Evolutionary conservation across 1,140 invertebrate genomes (phyloP).

Genomic region (Ericerus pela): DNA sequence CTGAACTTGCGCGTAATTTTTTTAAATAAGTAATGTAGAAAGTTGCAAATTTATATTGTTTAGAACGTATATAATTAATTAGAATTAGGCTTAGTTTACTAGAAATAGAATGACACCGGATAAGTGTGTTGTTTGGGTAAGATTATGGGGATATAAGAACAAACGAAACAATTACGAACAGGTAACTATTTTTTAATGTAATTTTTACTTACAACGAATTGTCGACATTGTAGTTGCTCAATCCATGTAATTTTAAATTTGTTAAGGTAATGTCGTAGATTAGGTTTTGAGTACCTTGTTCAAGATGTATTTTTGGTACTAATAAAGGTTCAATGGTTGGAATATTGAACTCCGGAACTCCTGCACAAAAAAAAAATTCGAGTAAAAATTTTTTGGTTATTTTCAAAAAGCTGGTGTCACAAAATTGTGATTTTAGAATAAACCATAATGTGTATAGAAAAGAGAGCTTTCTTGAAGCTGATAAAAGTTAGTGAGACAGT

Average conservation of each 20-base stretch:
- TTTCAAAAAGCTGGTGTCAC: slow-evolving; percentile 1
- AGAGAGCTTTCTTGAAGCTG: no score
- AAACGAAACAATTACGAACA: not conserved
- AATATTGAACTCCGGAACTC: slow-evolving; percentile 23
- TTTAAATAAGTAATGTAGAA: no score
- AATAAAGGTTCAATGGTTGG: slow-evolving; percentile 24
- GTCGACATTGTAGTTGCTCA: slow-evolving; percentile 20
- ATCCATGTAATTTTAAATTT: slow-evolving; percentile 22
- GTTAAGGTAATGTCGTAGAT: slow-evolving; percentile 24
- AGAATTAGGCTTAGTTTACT: no score
- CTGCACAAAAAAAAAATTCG: slow-evolving; percentile 17
- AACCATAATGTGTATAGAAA: not conserved
- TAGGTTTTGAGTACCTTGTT: slow-evolving; percentile 23
- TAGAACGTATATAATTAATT: no score
- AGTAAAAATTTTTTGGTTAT: not conserved
- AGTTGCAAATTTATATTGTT: no score
- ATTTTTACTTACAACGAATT: slow-evolving; percentile 21
- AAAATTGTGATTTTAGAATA: not conserved
- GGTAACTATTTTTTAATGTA: not conserved
- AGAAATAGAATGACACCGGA: not conserved
- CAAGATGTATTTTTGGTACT: slow-evolving; percentile 23
- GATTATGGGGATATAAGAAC: no score
- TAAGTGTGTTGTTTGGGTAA: no score
- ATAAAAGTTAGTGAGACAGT: no score
- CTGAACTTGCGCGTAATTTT: no score